These are phyloP conservation scores for Enoplosus armatus DNA, from an alignment of 2,797 vertebrate genomes.

Conservation along the genomic window DNA sequence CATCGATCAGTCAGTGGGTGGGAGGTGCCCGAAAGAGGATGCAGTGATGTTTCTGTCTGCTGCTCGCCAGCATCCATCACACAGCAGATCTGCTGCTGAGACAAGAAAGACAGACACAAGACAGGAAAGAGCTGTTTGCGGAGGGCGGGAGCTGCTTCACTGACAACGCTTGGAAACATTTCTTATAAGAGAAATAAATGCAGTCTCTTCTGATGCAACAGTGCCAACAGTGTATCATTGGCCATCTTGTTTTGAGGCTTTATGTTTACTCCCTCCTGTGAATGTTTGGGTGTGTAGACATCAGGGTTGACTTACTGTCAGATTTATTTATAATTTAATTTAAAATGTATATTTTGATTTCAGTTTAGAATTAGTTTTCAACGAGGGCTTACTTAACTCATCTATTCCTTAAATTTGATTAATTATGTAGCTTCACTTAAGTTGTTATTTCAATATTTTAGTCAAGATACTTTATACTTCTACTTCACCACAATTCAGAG, in stretches of 20 bases:
- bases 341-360: background rate
- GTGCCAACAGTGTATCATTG: too few relatives aligned
- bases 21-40: constrained; percentile 39
- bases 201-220: background rate
- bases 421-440: too few relatives aligned
- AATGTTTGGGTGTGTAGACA: background rate
- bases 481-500: too few relatives aligned
- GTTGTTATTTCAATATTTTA: background rate
- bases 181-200: background rate
- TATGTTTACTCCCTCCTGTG: background rate
- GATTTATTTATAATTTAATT: background rate
- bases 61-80: constrained; percentile 70
- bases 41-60: constrained; percentile 64
- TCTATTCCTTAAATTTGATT: too few relatives aligned
- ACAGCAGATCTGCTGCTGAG: constrained; percentile 80
- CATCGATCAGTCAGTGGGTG: constrained; percentile 55
- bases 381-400: too few relatives aligned
- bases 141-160: background rate
- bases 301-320: background rate
- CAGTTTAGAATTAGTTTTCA: background rate
- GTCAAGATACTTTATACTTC: background rate
- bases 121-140: background rate
- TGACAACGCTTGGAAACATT: background rate
- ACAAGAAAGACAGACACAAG: constrained; percentile 15
- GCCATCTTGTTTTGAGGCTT: background rate